These are phyloP conservation scores for Coccyzus lansbergi DNA, from an alignment of 2,797 vertebrate species.

Conservation along the genomic window DNA sequence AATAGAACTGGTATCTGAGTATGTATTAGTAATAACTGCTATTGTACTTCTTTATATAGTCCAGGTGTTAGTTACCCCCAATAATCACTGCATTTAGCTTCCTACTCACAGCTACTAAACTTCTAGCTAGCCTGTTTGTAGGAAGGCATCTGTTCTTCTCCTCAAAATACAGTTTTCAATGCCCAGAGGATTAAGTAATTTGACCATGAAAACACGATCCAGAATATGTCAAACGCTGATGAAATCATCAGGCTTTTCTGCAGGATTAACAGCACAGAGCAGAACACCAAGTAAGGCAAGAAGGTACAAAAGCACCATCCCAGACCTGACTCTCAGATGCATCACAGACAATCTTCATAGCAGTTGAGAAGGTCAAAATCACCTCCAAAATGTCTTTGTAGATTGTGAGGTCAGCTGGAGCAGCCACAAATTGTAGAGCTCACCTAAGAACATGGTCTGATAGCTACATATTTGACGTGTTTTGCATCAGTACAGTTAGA, in stretches of 20 bases:
- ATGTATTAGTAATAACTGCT: not conserved
- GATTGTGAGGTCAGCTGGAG: not conserved
- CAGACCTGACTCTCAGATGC: not conserved
- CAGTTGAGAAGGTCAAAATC: not conserved
- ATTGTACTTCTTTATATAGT: not conserved
- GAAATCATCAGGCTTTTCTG: not conserved
- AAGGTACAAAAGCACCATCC: not conserved
- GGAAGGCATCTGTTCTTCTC: not conserved
- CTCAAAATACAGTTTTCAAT: not conserved
- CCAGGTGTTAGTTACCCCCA: not conserved
- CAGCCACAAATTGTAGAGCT: not conserved
- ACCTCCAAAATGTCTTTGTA: constrained; percentile 13
- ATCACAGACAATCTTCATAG: not conserved
- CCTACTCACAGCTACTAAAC: not conserved
- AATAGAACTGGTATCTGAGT: not conserved
- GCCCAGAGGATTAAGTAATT: not conserved
- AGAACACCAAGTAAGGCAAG: not conserved
- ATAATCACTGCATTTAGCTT: not conserved
- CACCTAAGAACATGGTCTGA: not conserved
- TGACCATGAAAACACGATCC: not conserved
- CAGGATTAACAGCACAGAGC: not conserved
- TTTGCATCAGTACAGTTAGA: not conserved
- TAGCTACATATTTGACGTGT: not conserved
- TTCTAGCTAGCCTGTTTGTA: not conserved
- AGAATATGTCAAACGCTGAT: not conserved